Evolutionary conservation across 2,888 invertebrate genomes (phyloP).

Genomic region (Xestia xanthographa): DNA sequence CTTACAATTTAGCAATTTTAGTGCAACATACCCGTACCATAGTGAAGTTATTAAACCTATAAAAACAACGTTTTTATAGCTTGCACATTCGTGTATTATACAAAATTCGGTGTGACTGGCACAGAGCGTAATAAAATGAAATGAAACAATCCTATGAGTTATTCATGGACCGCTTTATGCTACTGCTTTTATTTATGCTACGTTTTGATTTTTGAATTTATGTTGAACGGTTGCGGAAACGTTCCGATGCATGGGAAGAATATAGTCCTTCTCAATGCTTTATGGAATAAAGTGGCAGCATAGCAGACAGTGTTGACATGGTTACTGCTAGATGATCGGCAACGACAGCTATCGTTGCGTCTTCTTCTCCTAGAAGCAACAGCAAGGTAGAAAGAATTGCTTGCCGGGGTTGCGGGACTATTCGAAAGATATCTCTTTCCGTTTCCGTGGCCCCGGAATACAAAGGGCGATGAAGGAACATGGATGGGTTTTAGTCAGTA

Average conservation of each 20-base stretch:
- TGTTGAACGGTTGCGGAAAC: not conserved
- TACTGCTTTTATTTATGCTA: conserved; percentile 46
- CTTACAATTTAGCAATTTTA: conserved; percentile 64
- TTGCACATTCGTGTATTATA: conserved; percentile 77
- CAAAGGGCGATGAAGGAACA: no score
- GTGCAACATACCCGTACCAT: conserved; percentile 62
- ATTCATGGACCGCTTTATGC: conserved; percentile 83
- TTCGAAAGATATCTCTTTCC: no score
- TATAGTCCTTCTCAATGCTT: not conserved
- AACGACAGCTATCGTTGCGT: not conserved
- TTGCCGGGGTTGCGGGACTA: no score
- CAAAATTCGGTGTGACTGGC: conserved; percentile 82
- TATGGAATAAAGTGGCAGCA: no score
- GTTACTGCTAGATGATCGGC: not conserved
- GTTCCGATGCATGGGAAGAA: not conserved
- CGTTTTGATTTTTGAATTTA: conserved; percentile 54
- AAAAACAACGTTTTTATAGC: conserved; percentile 83
- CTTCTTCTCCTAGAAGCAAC: not conserved
- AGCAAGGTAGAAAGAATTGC: not conserved
- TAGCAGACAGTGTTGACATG: not conserved
- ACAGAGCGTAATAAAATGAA: conserved; percentile 86
- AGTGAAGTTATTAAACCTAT: conserved; percentile 80
- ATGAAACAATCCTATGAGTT: conserved; percentile 89
- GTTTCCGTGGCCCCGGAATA: no score
- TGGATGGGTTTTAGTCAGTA: no score